Evolutionary conservation across 2,113 vertebrate species (phyloP).

Genomic region (Chaenogobius annularis): DNA sequence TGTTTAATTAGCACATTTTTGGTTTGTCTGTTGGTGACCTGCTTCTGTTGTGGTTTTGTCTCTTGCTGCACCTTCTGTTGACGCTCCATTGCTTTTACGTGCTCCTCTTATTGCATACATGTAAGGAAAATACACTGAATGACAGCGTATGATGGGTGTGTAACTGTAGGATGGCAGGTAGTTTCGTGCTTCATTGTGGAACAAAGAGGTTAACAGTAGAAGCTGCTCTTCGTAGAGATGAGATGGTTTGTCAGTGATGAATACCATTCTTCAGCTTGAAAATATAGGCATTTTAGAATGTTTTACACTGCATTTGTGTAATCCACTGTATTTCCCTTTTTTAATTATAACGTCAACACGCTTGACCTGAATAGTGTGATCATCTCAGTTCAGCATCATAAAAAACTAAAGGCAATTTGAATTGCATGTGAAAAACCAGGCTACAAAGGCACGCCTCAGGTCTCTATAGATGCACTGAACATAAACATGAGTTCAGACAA

Average conservation of each 20-base stretch:
- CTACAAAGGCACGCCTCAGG: conserved; percentile 63
- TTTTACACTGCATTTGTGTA: conserved; percentile 84
- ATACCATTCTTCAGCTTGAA: conserved; percentile 46
- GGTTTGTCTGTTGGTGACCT: conserved; percentile 70
- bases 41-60: conserved; percentile 58
- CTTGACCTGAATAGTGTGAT: conserved; percentile 59
- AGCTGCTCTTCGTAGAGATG: conserved; percentile 19
- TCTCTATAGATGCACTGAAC: conserved; percentile 28
- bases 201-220: conserved; percentile 3
- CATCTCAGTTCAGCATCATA: too few species aligned
- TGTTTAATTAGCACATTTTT: conserved; percentile 20
- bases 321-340: conserved; percentile 77
- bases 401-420: conserved; percentile 47
- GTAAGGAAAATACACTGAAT: conserved; percentile 56
- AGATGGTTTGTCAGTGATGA: conserved; percentile 38
- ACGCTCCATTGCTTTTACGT: conserved; percentile 38
- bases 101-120: conserved; percentile 66
- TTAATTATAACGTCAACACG: conserved; percentile 77
- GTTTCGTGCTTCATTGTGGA: conserved; percentile 6
- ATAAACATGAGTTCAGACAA: conserved; percentile 14
- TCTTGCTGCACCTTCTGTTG: conserved; percentile 1
- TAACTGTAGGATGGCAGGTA: conserved; percentile 3
- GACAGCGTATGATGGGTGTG: conserved; percentile 70
- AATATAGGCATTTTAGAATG: conserved; percentile 75
- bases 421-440: conserved; percentile 78